Conservation (phyloP, 1,140 invertebrate genomes). For the Conus ventricosus region DNA sequence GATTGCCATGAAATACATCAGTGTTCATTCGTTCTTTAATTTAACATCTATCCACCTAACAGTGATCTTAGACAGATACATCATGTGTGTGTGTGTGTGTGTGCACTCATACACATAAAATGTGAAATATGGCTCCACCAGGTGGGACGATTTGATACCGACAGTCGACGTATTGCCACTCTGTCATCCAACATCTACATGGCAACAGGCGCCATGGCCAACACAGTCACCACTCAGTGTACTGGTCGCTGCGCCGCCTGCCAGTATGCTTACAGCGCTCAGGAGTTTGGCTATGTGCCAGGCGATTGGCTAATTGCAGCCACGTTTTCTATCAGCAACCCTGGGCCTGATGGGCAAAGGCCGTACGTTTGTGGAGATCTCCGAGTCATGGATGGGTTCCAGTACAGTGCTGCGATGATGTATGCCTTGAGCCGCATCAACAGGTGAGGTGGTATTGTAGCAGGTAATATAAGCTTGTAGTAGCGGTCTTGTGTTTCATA, state of each 20-base stretch:
- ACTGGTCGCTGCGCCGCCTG: conserved; percentile 54
- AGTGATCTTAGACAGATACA: too few relatives aligned
- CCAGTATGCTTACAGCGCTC: conserved; percentile 49
- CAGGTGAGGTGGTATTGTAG: conserved; percentile 47
- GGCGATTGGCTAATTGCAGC: conserved; percentile 64
- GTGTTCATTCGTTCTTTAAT: too few relatives aligned
- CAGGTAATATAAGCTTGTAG: too few relatives aligned
- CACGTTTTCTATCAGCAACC: conserved; percentile 57
- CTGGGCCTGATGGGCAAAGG: conserved; percentile 42
- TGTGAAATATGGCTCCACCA: conserved; percentile 22
- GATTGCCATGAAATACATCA: too few relatives aligned
- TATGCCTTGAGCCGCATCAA: conserved; percentile 87
- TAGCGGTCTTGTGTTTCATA: too few relatives aligned
- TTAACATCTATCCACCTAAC: too few relatives aligned
- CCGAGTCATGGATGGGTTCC: conserved; percentile 77
- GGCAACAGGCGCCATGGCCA: neutral
- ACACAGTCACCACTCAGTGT: conserved; percentile 8
- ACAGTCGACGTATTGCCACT: neutral
- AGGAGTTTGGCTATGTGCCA: conserved; percentile 41
- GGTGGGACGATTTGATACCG: conserved; percentile 56
- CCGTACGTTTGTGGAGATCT: conserved; percentile 58
- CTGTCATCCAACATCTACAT: neutral
- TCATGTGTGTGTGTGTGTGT: too few relatives aligned
- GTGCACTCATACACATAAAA: too few relatives aligned
- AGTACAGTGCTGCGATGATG: conserved; percentile 86